Evolutionary conservation across 1,140 invertebrate genomes (phyloP).

Genomic region (Triops cancriformis): DNA sequence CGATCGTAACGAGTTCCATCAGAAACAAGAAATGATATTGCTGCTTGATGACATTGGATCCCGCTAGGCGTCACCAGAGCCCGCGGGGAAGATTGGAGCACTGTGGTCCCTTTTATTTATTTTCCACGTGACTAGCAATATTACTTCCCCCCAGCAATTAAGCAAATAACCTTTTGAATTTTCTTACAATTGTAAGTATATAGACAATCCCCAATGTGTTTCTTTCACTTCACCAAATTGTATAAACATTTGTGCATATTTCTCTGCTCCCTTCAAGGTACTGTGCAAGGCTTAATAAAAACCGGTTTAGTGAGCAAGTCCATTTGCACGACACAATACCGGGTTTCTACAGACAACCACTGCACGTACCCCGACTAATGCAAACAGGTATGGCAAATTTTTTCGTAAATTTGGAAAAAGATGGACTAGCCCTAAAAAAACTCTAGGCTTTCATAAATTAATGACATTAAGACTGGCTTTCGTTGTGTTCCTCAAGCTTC

Average conservation of each 20-base stretch:
- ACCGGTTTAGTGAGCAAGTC: too few species aligned
- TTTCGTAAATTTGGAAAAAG: not conserved
- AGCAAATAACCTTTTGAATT: not conserved
- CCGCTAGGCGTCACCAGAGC: not conserved
- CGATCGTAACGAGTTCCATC: too few species aligned
- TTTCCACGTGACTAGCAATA: conserved; percentile 10
- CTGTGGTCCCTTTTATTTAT: not conserved
- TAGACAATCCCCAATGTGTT: not conserved
- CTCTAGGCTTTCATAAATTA: conserved; percentile 1
- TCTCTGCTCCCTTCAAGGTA: too few species aligned
- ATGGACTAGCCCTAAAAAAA: conserved; percentile 4
- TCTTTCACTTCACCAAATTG: too few species aligned
- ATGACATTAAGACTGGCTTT: not conserved
- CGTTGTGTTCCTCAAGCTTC: not conserved
- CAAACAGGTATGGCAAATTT: not conserved
- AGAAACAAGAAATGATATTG: too few species aligned
- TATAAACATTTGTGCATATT: too few species aligned
- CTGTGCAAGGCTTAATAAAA: too few species aligned
- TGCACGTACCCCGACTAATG: not conserved
- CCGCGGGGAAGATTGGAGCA: not conserved
- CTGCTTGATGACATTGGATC: not conserved
- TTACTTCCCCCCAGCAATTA: not conserved
- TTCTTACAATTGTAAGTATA: not conserved
- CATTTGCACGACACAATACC: not conserved
- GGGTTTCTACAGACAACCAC: not conserved